Conservation (phyloP, 1,140 invertebrate species). For the Saccostrea cuccullata region DNA sequence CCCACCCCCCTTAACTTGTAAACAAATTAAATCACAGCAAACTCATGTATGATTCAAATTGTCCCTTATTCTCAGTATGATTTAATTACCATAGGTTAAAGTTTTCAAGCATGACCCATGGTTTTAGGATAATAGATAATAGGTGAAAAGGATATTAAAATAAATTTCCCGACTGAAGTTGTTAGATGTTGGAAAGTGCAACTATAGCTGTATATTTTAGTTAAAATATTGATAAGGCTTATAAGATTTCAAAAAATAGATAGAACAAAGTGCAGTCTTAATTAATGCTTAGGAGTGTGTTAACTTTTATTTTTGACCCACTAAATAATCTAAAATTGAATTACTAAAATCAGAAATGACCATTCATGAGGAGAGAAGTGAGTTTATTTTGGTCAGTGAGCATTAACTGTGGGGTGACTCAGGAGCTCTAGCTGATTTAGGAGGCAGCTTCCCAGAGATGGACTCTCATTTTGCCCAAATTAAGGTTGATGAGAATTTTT, state of each 20-base stretch:
- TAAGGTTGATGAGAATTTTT: constrained; percentile 28
- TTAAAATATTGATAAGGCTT: too few species aligned
- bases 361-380: neutral
- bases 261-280: too few species aligned
- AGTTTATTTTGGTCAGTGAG: constrained; percentile 37
- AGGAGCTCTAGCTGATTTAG: constrained; percentile 7
- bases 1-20: too few species aligned
- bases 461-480: constrained; percentile 35
- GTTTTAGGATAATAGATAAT: too few species aligned
- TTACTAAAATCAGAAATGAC: constrained; percentile 1
- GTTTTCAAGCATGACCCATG: too few species aligned
- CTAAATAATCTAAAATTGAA: constrained; percentile 8
- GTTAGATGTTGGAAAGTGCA: too few species aligned
- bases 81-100: neutral
- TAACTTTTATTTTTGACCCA: neutral
- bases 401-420: constrained; percentile 19
- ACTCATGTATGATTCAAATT: too few species aligned
- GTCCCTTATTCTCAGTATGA: neutral
- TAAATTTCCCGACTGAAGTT: too few species aligned
- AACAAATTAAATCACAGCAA: too few species aligned
- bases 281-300: neutral
- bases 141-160: too few species aligned
- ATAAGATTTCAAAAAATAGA: too few species aligned
- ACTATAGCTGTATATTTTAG: too few species aligned
- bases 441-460: neutral